Conservation (phyloP, 2,797 vertebrate genomes). For the Silurus aristotelis region DNA sequence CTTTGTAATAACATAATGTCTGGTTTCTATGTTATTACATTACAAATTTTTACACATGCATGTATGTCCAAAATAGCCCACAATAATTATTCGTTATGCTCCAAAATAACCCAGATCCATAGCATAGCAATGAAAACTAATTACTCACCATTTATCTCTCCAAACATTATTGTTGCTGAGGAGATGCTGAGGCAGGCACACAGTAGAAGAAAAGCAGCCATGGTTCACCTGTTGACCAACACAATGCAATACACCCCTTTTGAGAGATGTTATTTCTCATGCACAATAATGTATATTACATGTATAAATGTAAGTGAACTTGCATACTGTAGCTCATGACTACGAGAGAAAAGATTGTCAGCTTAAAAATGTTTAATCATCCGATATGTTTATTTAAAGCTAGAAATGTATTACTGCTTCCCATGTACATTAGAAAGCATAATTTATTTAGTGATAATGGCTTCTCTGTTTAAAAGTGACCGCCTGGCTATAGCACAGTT, state of each 20-base stretch:
- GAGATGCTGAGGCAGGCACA: conserved; percentile 83
- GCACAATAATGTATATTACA: not conserved
- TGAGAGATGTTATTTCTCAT: not conserved
- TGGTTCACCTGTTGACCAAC: conserved; percentile 67
- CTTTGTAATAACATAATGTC: not conserved
- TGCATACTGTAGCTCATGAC: not conserved
- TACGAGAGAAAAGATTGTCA: conserved; percentile 17
- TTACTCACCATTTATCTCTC: conserved; percentile 78
- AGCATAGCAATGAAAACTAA: not conserved
- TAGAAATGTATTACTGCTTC: conserved; percentile 7
- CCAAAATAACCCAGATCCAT: not conserved
- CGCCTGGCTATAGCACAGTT: conserved; percentile 46
- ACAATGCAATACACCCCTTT: conserved; percentile 5
- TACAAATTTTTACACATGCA: not conserved
- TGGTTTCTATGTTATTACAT: not conserved
- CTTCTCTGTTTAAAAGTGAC: conserved; percentile 36
- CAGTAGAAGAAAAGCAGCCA: conserved; percentile 87
- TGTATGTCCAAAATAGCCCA: not conserved
- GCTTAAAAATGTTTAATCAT: conserved; percentile 32
- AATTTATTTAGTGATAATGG: conserved; percentile 35
- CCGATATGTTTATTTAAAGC: not conserved
- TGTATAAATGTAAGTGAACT: not conserved
- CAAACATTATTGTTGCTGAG: conserved; percentile 68
- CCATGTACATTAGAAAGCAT: conserved; percentile 24
- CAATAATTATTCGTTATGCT: not conserved